Evolutionary conservation across 2,888 invertebrate species (phyloP).

Genomic region (Nipponacmea schrenckii): DNA sequence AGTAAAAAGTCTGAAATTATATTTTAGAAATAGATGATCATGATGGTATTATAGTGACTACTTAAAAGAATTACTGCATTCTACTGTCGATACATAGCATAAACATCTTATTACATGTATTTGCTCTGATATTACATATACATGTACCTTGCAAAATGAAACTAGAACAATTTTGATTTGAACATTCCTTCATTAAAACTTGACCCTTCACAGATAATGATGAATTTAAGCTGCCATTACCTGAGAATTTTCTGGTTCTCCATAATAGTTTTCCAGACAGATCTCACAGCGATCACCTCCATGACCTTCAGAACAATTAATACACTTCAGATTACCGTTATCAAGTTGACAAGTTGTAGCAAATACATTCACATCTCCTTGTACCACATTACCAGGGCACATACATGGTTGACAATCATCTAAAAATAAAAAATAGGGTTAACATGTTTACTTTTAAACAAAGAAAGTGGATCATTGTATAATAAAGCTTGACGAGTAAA

Average conservation of each 20-base stretch:
- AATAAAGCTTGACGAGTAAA: neutral
- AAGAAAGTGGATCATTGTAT: neutral
- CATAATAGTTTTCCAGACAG: slow-evolving; percentile 41
- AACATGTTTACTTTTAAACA: neutral
- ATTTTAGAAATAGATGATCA: too few relatives aligned
- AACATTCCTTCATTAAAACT: too few relatives aligned
- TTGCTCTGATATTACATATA: too few relatives aligned
- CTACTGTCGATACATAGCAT: too few relatives aligned
- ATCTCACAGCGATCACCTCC: slow-evolving; percentile 40
- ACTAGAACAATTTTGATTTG: too few relatives aligned
- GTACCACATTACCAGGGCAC: slow-evolving; percentile 48
- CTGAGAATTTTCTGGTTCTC: slow-evolving; percentile 36
- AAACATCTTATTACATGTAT: too few relatives aligned
- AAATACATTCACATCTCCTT: slow-evolving; percentile 42
- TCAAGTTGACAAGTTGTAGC: slow-evolving; percentile 34
- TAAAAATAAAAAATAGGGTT: slow-evolving; percentile 16
- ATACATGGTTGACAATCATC: slow-evolving; percentile 48
- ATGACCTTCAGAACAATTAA: slow-evolving; percentile 41
- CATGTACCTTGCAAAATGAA: too few relatives aligned
- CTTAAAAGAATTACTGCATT: too few relatives aligned
- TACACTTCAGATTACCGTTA: slow-evolving; percentile 26
- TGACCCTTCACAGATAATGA: too few relatives aligned
- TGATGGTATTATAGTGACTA: too few relatives aligned
- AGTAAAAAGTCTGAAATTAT: too few relatives aligned
- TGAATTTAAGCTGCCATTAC: slow-evolving; percentile 25